Base-by-base conservation (phyloP, 1,140 invertebrate species). In the Elysia chlorotica region DNA sequence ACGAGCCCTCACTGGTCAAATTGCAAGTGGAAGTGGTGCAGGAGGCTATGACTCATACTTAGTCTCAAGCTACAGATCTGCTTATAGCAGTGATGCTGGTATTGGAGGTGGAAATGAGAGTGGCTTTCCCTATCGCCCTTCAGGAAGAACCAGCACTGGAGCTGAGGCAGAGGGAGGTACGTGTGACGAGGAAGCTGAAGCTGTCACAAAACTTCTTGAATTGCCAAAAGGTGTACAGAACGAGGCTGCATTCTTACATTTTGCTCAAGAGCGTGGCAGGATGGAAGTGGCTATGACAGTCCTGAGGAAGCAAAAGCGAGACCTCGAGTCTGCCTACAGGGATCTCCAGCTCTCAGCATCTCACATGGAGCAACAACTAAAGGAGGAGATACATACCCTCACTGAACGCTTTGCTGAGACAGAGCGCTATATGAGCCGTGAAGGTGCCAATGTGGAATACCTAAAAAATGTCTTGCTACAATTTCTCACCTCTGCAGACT, bases 381-480 rank as follows among this genome's bases (percentile, higher is more conserved):
- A 87, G 63, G 90, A 92, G 23, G 89, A 91, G 79, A 87, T 91
- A 10, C 87, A 91, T 75, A 69, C 63, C n/a, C 81, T 91, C 30
- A 85, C 89, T 59, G 84, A 88, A 41, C 86, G 89, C 76, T 86
- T 91, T 38, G 86, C 74, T 80, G 93, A 93, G 79, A 84, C 93
- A 53, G 91, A 94, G 78, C 89, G 93, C 5, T 93, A 91, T 77
- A 92, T 93, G 81, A 93, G 92, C 2, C 88, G 94, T 28, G 93
- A 95, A 87, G 93, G 93, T 14, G 94, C 94, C 0, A 96, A 96
- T 88, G 85, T 96, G 54, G 94, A 96, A 83, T 96, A 96, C 83
- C 84, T 96, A 73, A 96, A 96, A 86, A 96, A 96, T 88, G 94
- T 96, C 10, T 91, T 95, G 54, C 90, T 95, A 25, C 93, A 93